These are phyloP conservation scores for Cotesia typhae DNA, from an alignment of 1,140 invertebrate genomes.

Conservation along the genomic window DNA sequence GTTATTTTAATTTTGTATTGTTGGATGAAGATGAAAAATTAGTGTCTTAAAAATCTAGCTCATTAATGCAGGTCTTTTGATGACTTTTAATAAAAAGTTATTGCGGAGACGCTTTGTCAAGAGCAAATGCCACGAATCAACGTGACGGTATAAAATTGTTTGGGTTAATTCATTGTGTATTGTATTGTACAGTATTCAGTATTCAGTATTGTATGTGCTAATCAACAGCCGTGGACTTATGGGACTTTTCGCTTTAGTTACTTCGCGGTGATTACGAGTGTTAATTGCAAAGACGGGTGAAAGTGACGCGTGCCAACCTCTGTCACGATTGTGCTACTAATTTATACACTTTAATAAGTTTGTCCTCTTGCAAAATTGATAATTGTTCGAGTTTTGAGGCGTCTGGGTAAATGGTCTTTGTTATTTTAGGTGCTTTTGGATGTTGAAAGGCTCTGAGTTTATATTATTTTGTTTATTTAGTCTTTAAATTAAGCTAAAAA, in stretches of 20 bases:
- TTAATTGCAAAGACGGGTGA: constrained; percentile 43
- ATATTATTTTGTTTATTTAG: too few relatives aligned
- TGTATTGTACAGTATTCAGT: background rate
- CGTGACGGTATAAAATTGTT: background rate
- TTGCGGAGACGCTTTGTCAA: too few relatives aligned
- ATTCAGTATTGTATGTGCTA: background rate
- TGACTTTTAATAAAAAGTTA: too few relatives aligned
- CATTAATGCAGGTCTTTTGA: too few relatives aligned
- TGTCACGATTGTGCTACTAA: constrained; percentile 35
- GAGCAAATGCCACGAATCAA: too few relatives aligned
- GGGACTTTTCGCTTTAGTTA: constrained; percentile 1
- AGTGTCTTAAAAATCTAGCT: too few relatives aligned
- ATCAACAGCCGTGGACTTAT: background rate
- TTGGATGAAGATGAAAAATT: too few relatives aligned
- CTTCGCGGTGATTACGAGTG: constrained; percentile 38
- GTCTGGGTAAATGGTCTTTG: background rate
- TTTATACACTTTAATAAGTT: constrained; percentile 9
- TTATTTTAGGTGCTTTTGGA: too few relatives aligned
- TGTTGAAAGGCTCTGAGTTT: too few relatives aligned
- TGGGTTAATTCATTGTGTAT: background rate
- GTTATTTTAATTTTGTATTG: too few relatives aligned
- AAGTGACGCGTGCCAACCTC: constrained; percentile 40
- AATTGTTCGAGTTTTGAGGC: background rate
- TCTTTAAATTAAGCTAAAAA: too few relatives aligned
- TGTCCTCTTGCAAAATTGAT: background rate